phyloP scores from a whole-genome alignment of 2,113 vertebrate genomes.

The Arenaria interpres region DNA sequence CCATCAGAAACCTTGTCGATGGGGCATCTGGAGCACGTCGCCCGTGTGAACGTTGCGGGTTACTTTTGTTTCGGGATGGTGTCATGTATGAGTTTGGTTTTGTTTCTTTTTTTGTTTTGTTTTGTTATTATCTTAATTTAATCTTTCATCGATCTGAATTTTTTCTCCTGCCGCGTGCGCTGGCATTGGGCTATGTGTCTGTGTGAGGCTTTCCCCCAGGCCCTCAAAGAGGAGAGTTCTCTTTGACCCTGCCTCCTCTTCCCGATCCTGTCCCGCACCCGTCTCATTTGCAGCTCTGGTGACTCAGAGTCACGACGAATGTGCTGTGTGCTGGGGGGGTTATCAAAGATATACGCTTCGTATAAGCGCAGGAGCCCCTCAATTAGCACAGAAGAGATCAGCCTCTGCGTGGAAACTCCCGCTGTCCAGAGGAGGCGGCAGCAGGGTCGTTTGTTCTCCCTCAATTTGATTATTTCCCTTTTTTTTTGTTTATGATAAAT shows the following conservation, averaged over 20 bases:
- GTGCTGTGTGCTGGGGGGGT: rapidly evolving
- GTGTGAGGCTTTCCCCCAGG: rapidly evolving
- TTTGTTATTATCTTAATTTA: neutral
- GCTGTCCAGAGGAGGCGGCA: neutral
- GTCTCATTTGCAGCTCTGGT: rapidly evolving
- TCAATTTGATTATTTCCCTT: constrained; percentile 43
- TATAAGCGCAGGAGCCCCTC: neutral
- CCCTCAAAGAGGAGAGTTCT: neutral
- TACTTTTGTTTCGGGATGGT: neutral
- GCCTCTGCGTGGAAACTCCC: neutral
- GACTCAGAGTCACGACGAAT: rapidly evolving
- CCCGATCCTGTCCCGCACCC: rapidly evolving
- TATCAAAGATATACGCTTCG: rapidly evolving
- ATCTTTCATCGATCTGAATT: neutral
- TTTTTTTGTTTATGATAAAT: constrained; percentile 64
- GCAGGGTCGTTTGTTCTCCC: neutral
- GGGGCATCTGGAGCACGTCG: neutral
- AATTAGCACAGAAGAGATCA: neutral
- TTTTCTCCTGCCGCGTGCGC: neutral
- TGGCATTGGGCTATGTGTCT: neutral
- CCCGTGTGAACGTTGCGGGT: neutral
- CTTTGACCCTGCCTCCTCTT: neutral
- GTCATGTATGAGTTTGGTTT: neutral
- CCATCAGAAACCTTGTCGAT: neutral
- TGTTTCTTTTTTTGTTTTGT: rapidly evolving